phyloP scores from a whole-genome alignment of 2,113 vertebrate genomes.

The Eubucco bourcierii region DNA sequence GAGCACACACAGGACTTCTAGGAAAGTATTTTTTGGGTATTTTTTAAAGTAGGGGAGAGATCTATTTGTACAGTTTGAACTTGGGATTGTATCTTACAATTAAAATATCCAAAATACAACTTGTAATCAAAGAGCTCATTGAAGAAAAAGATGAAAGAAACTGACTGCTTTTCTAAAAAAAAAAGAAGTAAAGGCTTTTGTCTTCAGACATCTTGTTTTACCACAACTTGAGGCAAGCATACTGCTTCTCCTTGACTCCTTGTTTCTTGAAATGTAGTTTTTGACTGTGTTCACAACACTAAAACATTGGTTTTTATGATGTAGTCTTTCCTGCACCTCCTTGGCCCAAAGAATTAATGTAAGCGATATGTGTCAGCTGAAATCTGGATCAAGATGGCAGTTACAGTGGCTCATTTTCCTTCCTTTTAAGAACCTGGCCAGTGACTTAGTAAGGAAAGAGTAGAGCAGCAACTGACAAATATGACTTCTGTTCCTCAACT shows the following conservation, averaged over 20 bases:
- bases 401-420: not conserved
- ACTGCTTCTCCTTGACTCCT: not conserved
- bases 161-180: not conserved
- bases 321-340: not conserved
- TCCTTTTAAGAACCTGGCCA: not conserved
- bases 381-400: not conserved
- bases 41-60: not conserved
- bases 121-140: not conserved
- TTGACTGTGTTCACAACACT: not conserved
- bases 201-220: not conserved
- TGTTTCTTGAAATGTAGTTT: not conserved
- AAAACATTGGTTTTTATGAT: not conserved
- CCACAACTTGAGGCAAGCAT: not conserved
- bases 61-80: not conserved
- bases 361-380: not conserved
- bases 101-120: not conserved
- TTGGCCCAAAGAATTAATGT: not conserved
- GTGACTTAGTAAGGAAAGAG: not conserved
- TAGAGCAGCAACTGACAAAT: not conserved
- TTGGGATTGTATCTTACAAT: not conserved
- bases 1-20: not conserved
- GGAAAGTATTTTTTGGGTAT: not conserved
- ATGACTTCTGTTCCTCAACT: not conserved
- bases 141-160: not conserved
- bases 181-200: not conserved